Base-by-base conservation (phyloP, 2,113 vertebrate species). In the Microtus oregoni region DNA sequence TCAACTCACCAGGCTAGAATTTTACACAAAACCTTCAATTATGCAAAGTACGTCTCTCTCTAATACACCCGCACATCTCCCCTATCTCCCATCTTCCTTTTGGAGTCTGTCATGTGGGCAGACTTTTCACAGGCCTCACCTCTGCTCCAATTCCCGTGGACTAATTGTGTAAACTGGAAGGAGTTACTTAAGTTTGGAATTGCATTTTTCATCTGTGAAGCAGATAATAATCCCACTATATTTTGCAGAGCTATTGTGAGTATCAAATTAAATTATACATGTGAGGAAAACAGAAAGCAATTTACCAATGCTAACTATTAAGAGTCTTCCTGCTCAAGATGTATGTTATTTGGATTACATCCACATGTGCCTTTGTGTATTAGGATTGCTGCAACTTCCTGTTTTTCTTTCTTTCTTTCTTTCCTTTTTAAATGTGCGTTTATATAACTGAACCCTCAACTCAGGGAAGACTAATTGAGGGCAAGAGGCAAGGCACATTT, bases 301-400 rank as follows among this genome's bases (percentile, higher is more conserved):
- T 96, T 95, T 89, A 75, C 87, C 81, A 94, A 89, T 68, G 82
- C 94, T 96, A 89, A 96, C 96, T 91, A 89, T 92, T 75, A 78
- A 38, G 82, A 89, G 77, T 96, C 73, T 96, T 93, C 19, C 41
- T 32, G 86, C 73, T 86, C 82, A 86, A 32, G 67, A 78, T 91
- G 73, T 95, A 89, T 68, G 89, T 78, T 96, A n/a, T 92, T 86
- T 65, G 90, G 88, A 90, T 78, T 89, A 86, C 28, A 89, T 52
- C 67, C 6, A 5, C 26, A 50, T 20, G 52, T 19, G 55, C 73
- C 86, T 94, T 50, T 89, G n/a, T 75, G 76, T 77, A 15, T 79
- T 58, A 79, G 55, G 86, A 92, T 86, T 79, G 58, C 38, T 90
- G 81, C n/a, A 68, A 94, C 85, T 94, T 93, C 89, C 90, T 96